Conservation (phyloP, 2,113 vertebrate genomes). For the Ameiurus melas region DNA sequence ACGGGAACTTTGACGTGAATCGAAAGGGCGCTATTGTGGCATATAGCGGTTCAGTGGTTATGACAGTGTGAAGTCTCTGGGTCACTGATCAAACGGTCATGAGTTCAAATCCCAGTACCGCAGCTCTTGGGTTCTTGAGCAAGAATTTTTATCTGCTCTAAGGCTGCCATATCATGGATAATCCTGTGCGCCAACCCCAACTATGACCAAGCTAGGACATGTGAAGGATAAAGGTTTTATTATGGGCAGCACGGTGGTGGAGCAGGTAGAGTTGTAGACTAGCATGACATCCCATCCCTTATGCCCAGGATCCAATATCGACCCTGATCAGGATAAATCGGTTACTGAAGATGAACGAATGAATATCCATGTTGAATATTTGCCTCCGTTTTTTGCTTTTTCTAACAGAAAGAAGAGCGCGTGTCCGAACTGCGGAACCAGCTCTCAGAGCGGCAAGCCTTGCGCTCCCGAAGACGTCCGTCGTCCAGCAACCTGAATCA, state of each 20-base stretch:
- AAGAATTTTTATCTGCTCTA: not conserved
- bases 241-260: not conserved
- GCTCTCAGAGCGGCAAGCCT: slow-evolving; percentile 84
- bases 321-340: not conserved
- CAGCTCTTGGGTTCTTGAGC: not conserved
- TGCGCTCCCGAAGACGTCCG: slow-evolving; percentile 81
- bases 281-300: not conserved
- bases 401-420: slow-evolving; percentile 84
- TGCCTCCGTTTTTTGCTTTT: slow-evolving; percentile 1
- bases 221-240: not conserved
- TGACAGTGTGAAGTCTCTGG: not conserved
- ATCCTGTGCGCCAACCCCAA: not conserved
- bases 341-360: not conserved
- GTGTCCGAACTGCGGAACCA: slow-evolving; percentile 89
- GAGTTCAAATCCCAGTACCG: not conserved
- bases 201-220: not conserved
- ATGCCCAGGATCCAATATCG: not conserved
- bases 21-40: not conserved
- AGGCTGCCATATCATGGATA: not conserved
- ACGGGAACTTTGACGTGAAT: not conserved
- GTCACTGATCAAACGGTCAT: not conserved
- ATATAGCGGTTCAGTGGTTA: not conserved
- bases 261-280: not conserved
- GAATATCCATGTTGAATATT: not conserved
- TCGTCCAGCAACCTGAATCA: slow-evolving; percentile 76